Evolutionary conservation across 37 sponge, comb jelly and placozoan species (phyloP).

Genomic region (Eunapius fragilis): DNA sequence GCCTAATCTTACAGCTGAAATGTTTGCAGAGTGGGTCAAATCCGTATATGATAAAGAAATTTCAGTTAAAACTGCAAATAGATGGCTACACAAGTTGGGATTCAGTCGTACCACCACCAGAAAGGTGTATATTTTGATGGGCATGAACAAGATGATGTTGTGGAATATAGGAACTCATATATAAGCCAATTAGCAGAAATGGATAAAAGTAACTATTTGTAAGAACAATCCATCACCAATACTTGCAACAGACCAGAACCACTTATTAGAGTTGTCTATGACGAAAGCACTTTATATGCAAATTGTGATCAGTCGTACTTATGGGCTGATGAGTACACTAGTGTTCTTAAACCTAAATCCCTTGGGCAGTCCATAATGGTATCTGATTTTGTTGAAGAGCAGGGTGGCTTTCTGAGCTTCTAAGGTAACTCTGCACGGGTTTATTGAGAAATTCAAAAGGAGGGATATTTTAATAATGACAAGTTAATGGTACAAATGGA

Average conservation of each 20-base stretch:
- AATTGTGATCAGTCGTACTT: conserved; percentile 48
- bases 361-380: conserved; percentile 53
- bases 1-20: conserved; percentile 40
- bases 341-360: conserved; percentile 41
- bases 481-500: conserved; percentile 17
- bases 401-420: conserved; percentile 26
- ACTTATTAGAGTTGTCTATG: conserved; percentile 32
- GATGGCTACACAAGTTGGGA: conserved; percentile 41
- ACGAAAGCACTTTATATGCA: conserved; percentile 49
- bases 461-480: conserved; percentile 60
- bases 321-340: conserved; percentile 23
- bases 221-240: not conserved
- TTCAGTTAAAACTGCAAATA: conserved; percentile 14
- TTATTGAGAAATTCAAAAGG: not conserved
- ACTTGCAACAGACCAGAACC: not conserved
- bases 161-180: conserved; percentile 14
- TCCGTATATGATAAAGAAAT: not conserved
- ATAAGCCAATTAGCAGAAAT: not conserved
- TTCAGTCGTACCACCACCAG: conserved; percentile 3
- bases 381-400: conserved; percentile 68
- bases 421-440: conserved; percentile 8
- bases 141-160: conserved; percentile 58
- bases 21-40: conserved; percentile 20
- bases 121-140: conserved; percentile 65
- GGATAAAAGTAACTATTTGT: not conserved